phyloP scores from a whole-genome alignment of 2,888 invertebrate species.

The Pandemis heparana region DNA sequence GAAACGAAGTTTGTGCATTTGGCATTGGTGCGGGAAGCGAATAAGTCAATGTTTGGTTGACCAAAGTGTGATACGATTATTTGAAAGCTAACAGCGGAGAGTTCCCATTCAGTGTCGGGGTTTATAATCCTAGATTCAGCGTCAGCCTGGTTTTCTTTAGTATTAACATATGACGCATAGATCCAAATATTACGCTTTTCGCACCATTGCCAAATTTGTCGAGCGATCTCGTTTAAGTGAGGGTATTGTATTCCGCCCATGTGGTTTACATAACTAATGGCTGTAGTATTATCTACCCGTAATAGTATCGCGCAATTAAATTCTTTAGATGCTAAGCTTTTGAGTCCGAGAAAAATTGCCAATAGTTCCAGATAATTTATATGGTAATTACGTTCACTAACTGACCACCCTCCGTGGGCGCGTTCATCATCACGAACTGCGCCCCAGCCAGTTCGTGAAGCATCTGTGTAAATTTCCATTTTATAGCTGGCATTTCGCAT shows the following conservation, averaged over 20 bases:
- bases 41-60: slow-evolving; percentile 41
- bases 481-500: no score
- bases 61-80: slow-evolving; percentile 12
- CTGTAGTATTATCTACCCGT: background rate
- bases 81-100: slow-evolving; percentile 16
- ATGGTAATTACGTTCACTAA: no score
- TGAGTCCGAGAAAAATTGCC: background rate
- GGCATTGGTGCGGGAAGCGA: slow-evolving; percentile 38
- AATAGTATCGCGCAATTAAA: background rate
- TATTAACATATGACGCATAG: background rate
- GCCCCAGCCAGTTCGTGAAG: no score
- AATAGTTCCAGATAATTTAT: background rate
- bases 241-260: slow-evolving; percentile 11
- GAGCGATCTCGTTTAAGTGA: slow-evolving; percentile 4
- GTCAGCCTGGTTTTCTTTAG: slow-evolving; percentile 14
- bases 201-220: slow-evolving; percentile 11
- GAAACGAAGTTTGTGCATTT: slow-evolving; percentile 40
- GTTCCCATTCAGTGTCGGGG: slow-evolving; percentile 35
- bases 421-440: no score
- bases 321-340: background rate
- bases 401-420: no score
- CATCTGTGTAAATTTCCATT: no score
- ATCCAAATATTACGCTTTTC: background rate
- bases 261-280: background rate
- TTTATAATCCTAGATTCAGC: slow-evolving; percentile 21